Base-by-base conservation (phyloP, 2,888 invertebrate genomes). In the Sarcophaga caerulescens region DNA sequence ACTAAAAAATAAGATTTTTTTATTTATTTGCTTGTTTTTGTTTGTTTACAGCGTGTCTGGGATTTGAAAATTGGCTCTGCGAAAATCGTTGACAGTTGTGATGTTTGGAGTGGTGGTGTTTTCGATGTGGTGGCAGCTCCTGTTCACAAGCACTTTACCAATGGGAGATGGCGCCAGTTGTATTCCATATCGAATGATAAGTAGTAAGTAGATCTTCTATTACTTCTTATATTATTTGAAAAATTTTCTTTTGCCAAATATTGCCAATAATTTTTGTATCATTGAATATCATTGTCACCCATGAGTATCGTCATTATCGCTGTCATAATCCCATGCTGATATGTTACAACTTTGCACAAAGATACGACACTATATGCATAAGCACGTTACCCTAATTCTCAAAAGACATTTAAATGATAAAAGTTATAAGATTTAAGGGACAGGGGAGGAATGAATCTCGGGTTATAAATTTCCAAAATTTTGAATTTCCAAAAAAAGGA, bases 101-200 rank as follows among this genome's bases (percentile, higher is more conserved):
- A 98, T 2, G 96, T 98, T 60, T 0, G n/a, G n/a, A n/a, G n/a
- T n/a, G n/a, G n/a, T n/a, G n/a, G n/a, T n/a, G n/a, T n/a, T n/a
- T n/a, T n/a, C n/a, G n/a, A n/a, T 98, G 98, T 10, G 97, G 98
- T 93, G 97, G 97, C 66, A 96, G 96, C 78, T 96, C 97, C 71
- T 98, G 98, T 93, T 95, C 96, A 6, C 95, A 96, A 89, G 96
- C 97, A 60, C 94, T 97, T 88, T 98, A 97, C 94, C 96, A 96
- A 91, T 99, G 99, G 99, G 95, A 96, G 89, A 95, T 97, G 88
- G 96, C 96, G 78, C 95, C 96, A 87, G 2, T 94, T 97, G 82
- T 99, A 99, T 3, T 98, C 98, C 8, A 96, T 96, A 85, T 97
- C 97, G 77, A 99, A 99, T 93, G 98, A 98, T 79, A 98, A 98